These are phyloP conservation scores for Pyxicephalus adspersus DNA, from an alignment of 2,113 vertebrate genomes.

Conservation along the genomic window DNA sequence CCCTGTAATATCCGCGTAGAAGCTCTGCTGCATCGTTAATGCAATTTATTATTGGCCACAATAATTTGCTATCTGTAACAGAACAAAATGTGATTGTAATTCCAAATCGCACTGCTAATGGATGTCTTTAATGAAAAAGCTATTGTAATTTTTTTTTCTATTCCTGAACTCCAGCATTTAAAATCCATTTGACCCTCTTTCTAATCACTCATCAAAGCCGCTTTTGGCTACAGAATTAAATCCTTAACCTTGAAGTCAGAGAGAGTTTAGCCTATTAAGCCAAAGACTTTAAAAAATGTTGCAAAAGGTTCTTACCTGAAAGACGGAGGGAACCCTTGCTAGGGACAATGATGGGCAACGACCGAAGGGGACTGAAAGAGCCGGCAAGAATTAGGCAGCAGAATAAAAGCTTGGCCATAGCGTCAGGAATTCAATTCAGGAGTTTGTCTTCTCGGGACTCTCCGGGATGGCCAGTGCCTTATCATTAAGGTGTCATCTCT, in stretches of 20 bases:
- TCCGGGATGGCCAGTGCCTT: slow-evolving; percentile 53
- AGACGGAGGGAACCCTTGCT: slow-evolving; percentile 58
- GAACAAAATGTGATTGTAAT: neutral
- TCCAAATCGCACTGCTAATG: neutral
- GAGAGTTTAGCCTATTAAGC: neutral
- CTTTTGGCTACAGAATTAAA: neutral
- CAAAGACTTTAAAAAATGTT: neutral
- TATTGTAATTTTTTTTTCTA: neutral
- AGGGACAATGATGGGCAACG: slow-evolving; percentile 60
- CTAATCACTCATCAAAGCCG: neutral
- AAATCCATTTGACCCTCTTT: neutral
- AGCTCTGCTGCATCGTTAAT: neutral
- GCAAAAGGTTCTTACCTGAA: slow-evolving; percentile 67
- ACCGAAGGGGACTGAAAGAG: slow-evolving; percentile 60
- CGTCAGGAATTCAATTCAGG: neutral
- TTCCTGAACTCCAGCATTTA: neutral
- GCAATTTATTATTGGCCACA: neutral
- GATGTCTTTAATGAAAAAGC: neutral
- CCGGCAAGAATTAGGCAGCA: slow-evolving; percentile 65
- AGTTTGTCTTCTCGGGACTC: slow-evolving; percentile 39
- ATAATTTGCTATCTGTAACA: neutral
- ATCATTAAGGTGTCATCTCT: slow-evolving; percentile 58
- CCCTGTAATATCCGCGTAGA: neutral
- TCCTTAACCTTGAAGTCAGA: slow-evolving; percentile 5
- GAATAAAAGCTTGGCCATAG: slow-evolving; percentile 64